Evolutionary conservation across 2,797 vertebrate genomes (phyloP).

Genomic region (Champsocephalus gunnari): DNA sequence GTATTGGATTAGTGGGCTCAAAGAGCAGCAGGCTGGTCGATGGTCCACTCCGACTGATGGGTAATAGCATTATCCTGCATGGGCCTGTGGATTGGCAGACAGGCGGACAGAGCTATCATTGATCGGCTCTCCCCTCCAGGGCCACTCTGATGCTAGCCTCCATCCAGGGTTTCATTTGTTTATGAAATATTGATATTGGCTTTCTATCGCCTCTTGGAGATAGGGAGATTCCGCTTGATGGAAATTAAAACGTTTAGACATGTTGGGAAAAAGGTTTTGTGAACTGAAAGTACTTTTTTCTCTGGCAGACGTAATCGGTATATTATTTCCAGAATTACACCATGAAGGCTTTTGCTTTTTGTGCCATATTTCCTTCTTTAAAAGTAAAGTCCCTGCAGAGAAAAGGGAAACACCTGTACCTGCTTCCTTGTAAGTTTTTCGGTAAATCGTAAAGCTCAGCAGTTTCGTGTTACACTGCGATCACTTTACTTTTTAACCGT

Average conservation of each 20-base stretch:
- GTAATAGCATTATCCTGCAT: conserved; percentile 81
- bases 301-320: conserved; percentile 12
- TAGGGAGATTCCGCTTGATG: conserved; percentile 37
- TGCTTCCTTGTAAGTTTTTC: not conserved
- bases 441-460: not conserved
- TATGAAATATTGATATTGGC: conserved; percentile 89
- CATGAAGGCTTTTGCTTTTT: not conserved
- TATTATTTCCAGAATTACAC: conserved; percentile 8
- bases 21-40: conserved; percentile 81
- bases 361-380: not conserved
- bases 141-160: conserved; percentile 66
- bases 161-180: conserved; percentile 80
- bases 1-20: conserved; percentile 84
- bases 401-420: not conserved
- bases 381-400: not conserved
- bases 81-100: conserved; percentile 77
- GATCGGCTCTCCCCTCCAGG: conserved; percentile 73
- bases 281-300: not conserved
- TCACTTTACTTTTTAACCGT: not conserved
- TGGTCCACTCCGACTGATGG: conserved; percentile 80
- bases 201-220: conserved; percentile 69
- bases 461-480: not conserved
- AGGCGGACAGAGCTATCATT: conserved; percentile 70
- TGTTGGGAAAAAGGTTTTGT: conserved; percentile 14
- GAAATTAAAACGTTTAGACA: conserved; percentile 9